These are phyloP conservation scores for Amphibalanus amphitrite DNA, from an alignment of 1,140 invertebrate genomes.

Conservation along the genomic window DNA sequence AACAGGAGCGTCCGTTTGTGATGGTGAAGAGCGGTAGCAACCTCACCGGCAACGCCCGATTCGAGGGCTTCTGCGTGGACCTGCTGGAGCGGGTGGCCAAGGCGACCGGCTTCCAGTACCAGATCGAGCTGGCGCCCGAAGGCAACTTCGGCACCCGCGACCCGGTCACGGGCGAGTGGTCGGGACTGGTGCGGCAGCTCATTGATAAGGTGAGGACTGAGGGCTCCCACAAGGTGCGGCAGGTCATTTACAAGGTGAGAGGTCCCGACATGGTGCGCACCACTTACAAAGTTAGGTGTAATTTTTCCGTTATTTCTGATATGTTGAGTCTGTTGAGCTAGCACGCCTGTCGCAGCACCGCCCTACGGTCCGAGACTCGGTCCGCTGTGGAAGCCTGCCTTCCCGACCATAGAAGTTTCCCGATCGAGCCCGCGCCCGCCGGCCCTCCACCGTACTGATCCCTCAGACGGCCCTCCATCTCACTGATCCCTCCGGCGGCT, in stretches of 20 bases:
- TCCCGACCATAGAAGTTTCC: no score
- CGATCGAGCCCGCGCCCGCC: no score
- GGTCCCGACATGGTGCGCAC: conserved; percentile 19
- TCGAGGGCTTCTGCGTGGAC: conserved; percentile 98
- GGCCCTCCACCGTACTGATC: no score
- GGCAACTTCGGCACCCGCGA: conserved; percentile 86
- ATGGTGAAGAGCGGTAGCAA: conserved; percentile 78
- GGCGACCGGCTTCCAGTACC: conserved; percentile 83
- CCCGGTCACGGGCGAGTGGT: conserved; percentile 84
- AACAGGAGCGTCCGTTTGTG: conserved; percentile 82
- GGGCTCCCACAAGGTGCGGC: no score
- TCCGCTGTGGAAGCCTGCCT: no score
- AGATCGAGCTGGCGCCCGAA: conserved; percentile 74
- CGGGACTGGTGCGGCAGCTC: conserved; percentile 83
- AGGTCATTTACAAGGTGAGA: conserved; percentile 64
- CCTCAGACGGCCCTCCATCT: no score
- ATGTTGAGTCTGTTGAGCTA: no score
- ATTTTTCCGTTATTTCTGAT: no score
- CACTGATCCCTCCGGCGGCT: no score
- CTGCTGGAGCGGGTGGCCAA: conserved; percentile 67
- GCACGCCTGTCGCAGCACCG: no score
- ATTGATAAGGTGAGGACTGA: conserved; percentile 74
- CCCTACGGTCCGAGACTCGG: no score
- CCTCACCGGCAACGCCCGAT: conserved; percentile 76
- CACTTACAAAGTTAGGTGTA: no score